These are phyloP conservation scores for Oscheius sp. DNA, from an alignment of 2,888 invertebrate genomes.

Conservation along the genomic window DNA sequence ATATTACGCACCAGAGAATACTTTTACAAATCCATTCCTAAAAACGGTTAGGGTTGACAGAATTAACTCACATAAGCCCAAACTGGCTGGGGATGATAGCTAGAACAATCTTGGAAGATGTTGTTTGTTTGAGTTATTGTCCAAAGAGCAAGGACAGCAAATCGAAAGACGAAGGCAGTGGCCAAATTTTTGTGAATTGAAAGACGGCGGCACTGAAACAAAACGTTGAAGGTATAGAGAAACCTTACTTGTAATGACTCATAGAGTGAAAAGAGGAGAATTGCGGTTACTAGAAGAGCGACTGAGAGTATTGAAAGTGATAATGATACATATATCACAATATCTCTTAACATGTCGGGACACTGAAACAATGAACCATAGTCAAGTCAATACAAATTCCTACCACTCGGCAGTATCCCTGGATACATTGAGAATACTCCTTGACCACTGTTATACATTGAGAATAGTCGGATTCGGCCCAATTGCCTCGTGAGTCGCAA, in stretches of 20 bases:
- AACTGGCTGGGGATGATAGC: slow-evolving; percentile 57
- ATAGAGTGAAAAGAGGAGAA: slow-evolving; percentile 68
- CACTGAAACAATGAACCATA: slow-evolving; percentile 52
- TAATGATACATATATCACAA: slow-evolving; percentile 65
- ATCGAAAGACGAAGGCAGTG: slow-evolving; percentile 73
- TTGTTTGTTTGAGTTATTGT: slow-evolving; percentile 63
- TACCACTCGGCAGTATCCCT: slow-evolving; percentile 65
- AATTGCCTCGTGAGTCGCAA: slow-evolving; percentile 56
- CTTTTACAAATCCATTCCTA: slow-evolving; percentile 76
- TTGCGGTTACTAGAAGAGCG: slow-evolving; percentile 62
- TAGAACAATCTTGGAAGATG: slow-evolving; percentile 65
- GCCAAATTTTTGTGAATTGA: slow-evolving; percentile 71
- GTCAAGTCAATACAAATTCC: slow-evolving; percentile 2
- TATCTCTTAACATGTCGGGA: slow-evolving; percentile 64
- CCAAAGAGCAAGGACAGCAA: slow-evolving; percentile 70
- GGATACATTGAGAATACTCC: slow-evolving; percentile 59
- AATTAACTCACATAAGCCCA: slow-evolving; percentile 48
- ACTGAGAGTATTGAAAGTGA: slow-evolving; percentile 67
- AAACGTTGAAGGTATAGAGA: neutral
- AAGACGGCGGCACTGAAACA: slow-evolving; percentile 48
- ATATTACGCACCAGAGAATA: slow-evolving; percentile 74
- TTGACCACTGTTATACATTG: slow-evolving; percentile 62
- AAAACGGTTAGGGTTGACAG: slow-evolving; percentile 25
- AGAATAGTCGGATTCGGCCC: slow-evolving; percentile 63
- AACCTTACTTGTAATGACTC: slow-evolving; percentile 63